Percentiles rank a stretch among this genome's conserved stretches.
Evolutionary conservation across 2,888 invertebrate species (phyloP).

Genomic region (Heliconius aoede): DNA sequence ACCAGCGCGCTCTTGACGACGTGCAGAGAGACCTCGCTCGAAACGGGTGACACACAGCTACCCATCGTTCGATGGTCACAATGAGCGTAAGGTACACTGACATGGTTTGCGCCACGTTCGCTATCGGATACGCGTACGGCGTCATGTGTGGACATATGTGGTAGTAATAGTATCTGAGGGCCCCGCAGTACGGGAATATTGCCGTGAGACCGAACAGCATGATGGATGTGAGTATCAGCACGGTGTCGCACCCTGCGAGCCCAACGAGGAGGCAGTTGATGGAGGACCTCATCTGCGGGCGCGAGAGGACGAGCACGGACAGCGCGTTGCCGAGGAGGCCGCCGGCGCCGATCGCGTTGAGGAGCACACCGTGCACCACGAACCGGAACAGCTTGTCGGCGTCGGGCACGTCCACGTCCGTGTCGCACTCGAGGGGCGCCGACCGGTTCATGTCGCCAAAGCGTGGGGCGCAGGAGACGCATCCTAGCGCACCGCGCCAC

Average conservation of each 20-base stretch:
- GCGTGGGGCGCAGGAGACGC: conserved; percentile 49
- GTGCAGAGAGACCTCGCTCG: conserved; percentile 95
- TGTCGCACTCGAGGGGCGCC: conserved; percentile 62
- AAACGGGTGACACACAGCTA: conserved; percentile 96
- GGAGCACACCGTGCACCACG: conserved; percentile 91
- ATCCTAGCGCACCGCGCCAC: conserved; percentile 49
- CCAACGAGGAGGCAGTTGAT: conserved; percentile 97
- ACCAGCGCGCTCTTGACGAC: conserved; percentile 91
- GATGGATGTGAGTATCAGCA: conserved; percentile 93
- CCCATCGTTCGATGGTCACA: conserved; percentile 96
- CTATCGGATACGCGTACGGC: conserved; percentile 91
- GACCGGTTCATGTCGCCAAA: conserved; percentile 58
- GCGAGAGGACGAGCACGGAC: conserved; percentile 94
- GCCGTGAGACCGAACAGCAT: conserved; percentile 94
- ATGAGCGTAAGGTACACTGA: conserved; percentile 96
- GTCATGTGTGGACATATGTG: conserved; percentile 92
- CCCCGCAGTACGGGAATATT: conserved; percentile 91
- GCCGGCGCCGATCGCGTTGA: conserved; percentile 91
- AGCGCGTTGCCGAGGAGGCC: conserved; percentile 96
- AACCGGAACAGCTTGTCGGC: conserved; percentile 88
- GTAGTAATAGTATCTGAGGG: conserved; percentile 90
- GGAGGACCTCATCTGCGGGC: conserved; percentile 97
- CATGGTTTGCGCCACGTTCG: conserved; percentile 94
- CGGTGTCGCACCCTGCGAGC: conserved; percentile 96
- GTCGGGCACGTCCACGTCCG: conserved; percentile 69